Evolutionary conservation across 2,888 invertebrate genomes (phyloP).

Genomic region (Troides aeacus): DNA sequence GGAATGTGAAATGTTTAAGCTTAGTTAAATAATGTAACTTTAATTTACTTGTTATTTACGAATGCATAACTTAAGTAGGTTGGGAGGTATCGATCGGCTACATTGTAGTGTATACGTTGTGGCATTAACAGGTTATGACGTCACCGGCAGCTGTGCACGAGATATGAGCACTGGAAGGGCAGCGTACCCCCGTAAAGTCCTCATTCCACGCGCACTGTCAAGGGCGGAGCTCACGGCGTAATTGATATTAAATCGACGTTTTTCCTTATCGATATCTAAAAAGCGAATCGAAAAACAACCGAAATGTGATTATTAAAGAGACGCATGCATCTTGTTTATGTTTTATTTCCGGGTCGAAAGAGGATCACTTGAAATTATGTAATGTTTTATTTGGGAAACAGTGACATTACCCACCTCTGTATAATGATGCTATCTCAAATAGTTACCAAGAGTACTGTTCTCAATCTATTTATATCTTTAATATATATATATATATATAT

Average conservation of each 20-base stretch:
- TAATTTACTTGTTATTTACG: not conserved
- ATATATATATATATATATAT: too few species aligned
- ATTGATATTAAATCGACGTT: not conserved
- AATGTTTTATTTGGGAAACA: too few species aligned
- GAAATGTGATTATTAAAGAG: too few species aligned
- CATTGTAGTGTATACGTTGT: constrained; percentile 22
- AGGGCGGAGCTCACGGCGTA: constrained; percentile 9
- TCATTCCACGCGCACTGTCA: constrained; percentile 17
- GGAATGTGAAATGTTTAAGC: not conserved
- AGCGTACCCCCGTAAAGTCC: constrained; percentile 6
- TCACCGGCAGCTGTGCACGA: constrained; percentile 34
- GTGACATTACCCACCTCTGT: too few species aligned
- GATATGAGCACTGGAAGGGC: constrained; percentile 18
- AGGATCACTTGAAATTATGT: too few species aligned
- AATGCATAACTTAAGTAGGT: constrained; percentile 9
- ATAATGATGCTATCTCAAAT: too few species aligned
- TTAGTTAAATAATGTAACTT: not conserved
- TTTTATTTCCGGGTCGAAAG: too few species aligned
- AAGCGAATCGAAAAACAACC: too few species aligned
- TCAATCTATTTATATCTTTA: too few species aligned
- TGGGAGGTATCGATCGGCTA: constrained; percentile 10
- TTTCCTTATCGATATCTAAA: not conserved
- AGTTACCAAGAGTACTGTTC: too few species aligned
- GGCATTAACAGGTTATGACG: constrained; percentile 32
- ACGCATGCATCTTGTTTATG: too few species aligned